Evolutionary conservation across 1,140 invertebrate species (phyloP), one percentile per base, ranked within the genome.

Genomic region (Musca domestica): DNA sequence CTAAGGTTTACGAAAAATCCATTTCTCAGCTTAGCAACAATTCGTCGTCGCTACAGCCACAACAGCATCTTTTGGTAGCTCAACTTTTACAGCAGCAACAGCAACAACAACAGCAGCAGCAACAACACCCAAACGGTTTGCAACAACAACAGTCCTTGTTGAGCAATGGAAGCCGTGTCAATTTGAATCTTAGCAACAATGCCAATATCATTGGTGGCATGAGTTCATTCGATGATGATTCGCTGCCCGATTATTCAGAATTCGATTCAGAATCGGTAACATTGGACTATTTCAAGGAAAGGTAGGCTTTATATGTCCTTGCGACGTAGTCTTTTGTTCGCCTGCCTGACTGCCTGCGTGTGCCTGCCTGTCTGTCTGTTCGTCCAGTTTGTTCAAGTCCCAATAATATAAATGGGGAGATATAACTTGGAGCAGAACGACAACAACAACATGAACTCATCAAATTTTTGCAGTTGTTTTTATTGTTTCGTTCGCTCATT

Each of bases 171-270:
- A 64, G 34, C 61, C 25, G 34, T 22, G 34, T 17, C 61, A 22
- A 64, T 72, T 69, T 76, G 73, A 77, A 74, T 67, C 56, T 61
- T 68, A 51, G 47, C 64, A 66, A 66, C 51, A 54, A 68, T 71
- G 71, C 74, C 72, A 66, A 48, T 71, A 78, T 73, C 78, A 76
- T 68, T 70, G 82, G 83, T 67, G 84, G 84, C 71, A 84, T 84
- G 75, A 85, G 83, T 76, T 85, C 75, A 76, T 81, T 80, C 70
- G 77, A 86, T 76, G 83, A 82, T 67, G 85, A 86, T 73, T 86
- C 85, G 14, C 71, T 86, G 54, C 83, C 84, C 20, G 84, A 86
- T 79, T 86, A 84, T 72, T 85, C 83, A 78, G 85, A 86, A 83
- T 86, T 86, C 76, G 85, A 86, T 81, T 83, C 83, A 49, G 83